Conservation (phyloP, 2,797 vertebrate genomes). For the Myoxocephalus aenaeus region DNA sequence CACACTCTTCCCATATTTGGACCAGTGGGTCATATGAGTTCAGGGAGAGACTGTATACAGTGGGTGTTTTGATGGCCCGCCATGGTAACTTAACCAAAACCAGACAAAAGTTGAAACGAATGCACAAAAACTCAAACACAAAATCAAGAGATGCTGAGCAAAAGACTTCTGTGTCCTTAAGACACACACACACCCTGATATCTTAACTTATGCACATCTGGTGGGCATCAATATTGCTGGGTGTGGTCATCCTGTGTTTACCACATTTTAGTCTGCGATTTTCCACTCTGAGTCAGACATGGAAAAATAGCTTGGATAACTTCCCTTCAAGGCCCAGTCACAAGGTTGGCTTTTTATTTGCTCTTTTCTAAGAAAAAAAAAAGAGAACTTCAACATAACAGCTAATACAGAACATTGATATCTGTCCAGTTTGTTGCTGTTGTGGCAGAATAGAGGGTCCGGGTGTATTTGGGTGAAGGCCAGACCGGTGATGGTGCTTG, state of each 20-base stretch:
- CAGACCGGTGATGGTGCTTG: not conserved
- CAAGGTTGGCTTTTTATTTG: not conserved
- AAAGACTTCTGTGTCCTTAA: conserved; percentile 37
- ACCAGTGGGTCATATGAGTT: conserved; percentile 3
- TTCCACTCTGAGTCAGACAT: conserved; percentile 74
- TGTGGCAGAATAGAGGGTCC: not conserved
- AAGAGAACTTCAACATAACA: not conserved
- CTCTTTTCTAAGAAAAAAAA: conserved; percentile 2
- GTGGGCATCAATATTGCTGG: conserved; percentile 36
- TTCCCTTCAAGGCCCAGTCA: conserved; percentile 10
- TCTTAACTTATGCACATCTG: conserved; percentile 48
- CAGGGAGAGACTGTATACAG: not conserved
- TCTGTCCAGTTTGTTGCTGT: conserved; percentile 1
- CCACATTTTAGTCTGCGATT: conserved; percentile 52
- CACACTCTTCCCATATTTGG: conserved; percentile 34
- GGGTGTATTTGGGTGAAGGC: conserved; percentile 37
- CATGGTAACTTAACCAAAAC: not conserved
- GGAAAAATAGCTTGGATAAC: conserved; percentile 50
- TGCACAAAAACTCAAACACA: not conserved
- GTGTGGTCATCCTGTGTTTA: conserved; percentile 51
- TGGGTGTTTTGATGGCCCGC: conserved; percentile 9
- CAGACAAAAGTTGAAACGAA: not conserved
- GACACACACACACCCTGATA: conserved; percentile 11
- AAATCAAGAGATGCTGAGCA: not conserved
- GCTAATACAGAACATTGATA: not conserved